Conservation (phyloP, 2,797 vertebrate genomes). For the Pipistrellus nathusii region DNA sequence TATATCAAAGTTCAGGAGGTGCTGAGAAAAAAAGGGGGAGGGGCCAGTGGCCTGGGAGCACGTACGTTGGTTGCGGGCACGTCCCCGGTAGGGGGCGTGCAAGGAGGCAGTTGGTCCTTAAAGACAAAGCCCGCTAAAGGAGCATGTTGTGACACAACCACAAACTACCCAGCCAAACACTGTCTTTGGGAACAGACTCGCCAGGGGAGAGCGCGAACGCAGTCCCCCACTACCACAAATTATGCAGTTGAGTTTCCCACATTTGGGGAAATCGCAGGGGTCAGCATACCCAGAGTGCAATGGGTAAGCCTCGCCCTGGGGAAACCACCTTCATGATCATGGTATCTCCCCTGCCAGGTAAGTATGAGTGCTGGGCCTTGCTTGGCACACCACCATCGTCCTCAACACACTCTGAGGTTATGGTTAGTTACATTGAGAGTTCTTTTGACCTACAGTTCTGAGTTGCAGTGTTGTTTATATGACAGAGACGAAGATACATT, state of each 20-base stretch:
- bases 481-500: not conserved
- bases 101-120: too few species aligned
- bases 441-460: rapidly evolving
- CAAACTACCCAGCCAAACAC: too few species aligned
- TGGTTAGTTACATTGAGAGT: not conserved
- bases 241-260: conserved; percentile 24
- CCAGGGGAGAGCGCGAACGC: conserved; percentile 49
- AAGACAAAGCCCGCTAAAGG: too few species aligned
- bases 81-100: too few species aligned
- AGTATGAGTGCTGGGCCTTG: rapidly evolving
- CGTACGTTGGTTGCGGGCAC: too few species aligned
- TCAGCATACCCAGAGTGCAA: conserved; percentile 63
- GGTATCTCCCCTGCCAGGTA: conserved; percentile 24
- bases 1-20: not conserved
- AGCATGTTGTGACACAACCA: too few species aligned
- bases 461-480: not conserved
- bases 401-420: not conserved
- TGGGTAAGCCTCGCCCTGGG: conserved; percentile 24
- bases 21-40: too few species aligned
- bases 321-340: conserved; percentile 64
- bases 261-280: conserved; percentile 55
- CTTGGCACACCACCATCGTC: not conserved
- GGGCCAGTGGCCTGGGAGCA: too few species aligned
- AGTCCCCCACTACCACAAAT: conserved; percentile 62
- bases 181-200: rapidly evolving